Evolutionary conservation across 2,113 vertebrate species (phyloP), one percentile per base, ranked within the genome.

Genomic region (Triplophysa rosa): DNA sequence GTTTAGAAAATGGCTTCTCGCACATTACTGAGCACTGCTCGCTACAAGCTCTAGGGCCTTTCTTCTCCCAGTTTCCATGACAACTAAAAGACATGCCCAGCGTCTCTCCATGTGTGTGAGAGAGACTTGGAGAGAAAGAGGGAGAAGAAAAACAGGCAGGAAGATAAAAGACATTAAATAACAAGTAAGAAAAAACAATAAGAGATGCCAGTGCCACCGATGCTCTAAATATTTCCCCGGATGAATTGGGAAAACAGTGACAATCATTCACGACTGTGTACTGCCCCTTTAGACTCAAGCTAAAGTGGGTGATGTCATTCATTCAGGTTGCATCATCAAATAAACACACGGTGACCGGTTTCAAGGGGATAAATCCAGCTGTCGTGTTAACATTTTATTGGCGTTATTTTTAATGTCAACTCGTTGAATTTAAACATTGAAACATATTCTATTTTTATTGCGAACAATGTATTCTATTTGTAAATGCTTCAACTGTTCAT

Each of bases 51-150:
- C 84, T 1, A 75, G 29, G 85, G 82, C 89, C 87, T 91, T 92
- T 92, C 90, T 91, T 91, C 87, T 91, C 84, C 75, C 82, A 89
- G 93, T 94, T 94, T 91, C 93, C 90, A 94, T 94, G 92, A 91
- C 90, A 88, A 94, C 92, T 61, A 79, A 79, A 82, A 84, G 92
- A 90, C 83, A 89, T 90, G 88, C 86, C 85, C 72, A 77, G 87
- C 79, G 80, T 90, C 89, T 90, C 87, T 75, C 37, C 83, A 11
- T 40, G 69, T 59, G 19, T 40, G n/a, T 40, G 2, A 49, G 13
- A 56, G 62, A 33, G 19, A 76, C 23, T 37, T 8, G 54, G 59
- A 77, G 52, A 45, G 64, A 24, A 2, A 1, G 21, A 17, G 26
- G n/a, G 59, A 42, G 2, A 49, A 12, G 69, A 8, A n/a, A 58